Conservation (phyloP, 2,797 vertebrate species). For the Fratercula arctica region DNA sequence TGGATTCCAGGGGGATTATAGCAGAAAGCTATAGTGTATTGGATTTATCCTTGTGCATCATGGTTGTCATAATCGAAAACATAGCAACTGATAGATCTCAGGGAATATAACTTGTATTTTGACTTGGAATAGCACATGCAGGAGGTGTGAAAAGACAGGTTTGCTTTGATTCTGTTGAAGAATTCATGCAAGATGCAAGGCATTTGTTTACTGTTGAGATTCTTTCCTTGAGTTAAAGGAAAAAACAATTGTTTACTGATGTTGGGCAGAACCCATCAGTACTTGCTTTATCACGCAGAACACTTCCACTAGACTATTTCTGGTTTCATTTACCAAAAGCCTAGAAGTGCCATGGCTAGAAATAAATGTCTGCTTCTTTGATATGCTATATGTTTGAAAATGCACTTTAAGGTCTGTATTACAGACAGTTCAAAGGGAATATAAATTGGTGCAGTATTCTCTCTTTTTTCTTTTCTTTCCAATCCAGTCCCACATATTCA, state of each 20-base stretch:
- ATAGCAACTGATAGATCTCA: constrained; percentile 17
- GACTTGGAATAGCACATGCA: neutral
- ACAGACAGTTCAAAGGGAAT: constrained; percentile 60
- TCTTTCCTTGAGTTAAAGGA: constrained; percentile 5
- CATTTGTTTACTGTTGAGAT: constrained; percentile 36
- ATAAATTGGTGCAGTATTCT: constrained; percentile 36
- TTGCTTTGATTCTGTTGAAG: constrained; percentile 41
- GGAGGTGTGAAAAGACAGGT: constrained; percentile 42
- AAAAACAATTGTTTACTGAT: constrained; percentile 9
- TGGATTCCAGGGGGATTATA: constrained; percentile 26
- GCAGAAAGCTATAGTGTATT: constrained; percentile 16
- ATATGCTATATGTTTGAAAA: constrained; percentile 61
- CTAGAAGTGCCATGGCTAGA: constrained; percentile 21
- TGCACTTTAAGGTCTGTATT: constrained; percentile 48
- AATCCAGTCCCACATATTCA: neutral
- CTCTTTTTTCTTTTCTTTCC: neutral
- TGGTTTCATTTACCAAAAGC: constrained; percentile 13
- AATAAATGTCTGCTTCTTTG: constrained; percentile 48
- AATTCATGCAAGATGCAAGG: constrained; percentile 10
- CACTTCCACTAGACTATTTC: neutral
- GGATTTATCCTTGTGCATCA: neutral
- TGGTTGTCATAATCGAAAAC: constrained; percentile 3
- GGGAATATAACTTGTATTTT: neutral
- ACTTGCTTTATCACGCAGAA: neutral
- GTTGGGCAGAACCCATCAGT: neutral